Base-by-base conservation (phyloP, 1,140 invertebrate species). In the Bemisia tabaci region DNA sequence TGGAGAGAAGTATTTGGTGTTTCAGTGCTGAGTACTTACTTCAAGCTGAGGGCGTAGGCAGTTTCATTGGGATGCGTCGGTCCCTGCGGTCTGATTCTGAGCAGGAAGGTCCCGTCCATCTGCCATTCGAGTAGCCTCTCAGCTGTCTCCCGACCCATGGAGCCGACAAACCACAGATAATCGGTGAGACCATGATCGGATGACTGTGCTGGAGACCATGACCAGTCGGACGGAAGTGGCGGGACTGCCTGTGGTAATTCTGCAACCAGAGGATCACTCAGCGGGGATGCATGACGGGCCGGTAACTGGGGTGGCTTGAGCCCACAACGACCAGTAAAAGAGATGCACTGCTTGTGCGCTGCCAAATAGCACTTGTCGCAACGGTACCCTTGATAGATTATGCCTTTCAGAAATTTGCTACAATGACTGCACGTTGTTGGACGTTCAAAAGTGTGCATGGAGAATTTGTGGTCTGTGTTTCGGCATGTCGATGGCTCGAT, bases 371-470 rank as follows among this genome's bases (percentile, higher is more conserved):
- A 91, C 26, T 83, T 83, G 33, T 85, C 84, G 74, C 90, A 92
- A 67, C 83, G 81, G 73, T 92, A 92, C 60, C 90, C 90, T 84
- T 88, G 86, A 74, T 85, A 92, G 77, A 96, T 94, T 68, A 90
- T 82, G 24, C 95, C 95, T 78, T 94, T 93, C 2, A 95, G 81
- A 69, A 94, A 90, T 76, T 93, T 94, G 22, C 85, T 85, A 77
- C 94, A 97, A 71, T 88, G 82, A 65, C 85, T 82, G 78, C 94
- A 97, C 27, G 83, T 86, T 26, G 84, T 84, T 0, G 93, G 89
- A 72, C 84, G 85, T 60, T 88, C 85, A 75, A 96, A 97, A 0
- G 93, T 95, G 70, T 88, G 84, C 77, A 97, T 85, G 59, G 87
- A 83, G 77, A 94, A 94, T 77, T 90, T 88, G 74, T 95, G 92